Conservation (phyloP, 2,113 vertebrate genomes). For the Meriones unguiculatus region DNA sequence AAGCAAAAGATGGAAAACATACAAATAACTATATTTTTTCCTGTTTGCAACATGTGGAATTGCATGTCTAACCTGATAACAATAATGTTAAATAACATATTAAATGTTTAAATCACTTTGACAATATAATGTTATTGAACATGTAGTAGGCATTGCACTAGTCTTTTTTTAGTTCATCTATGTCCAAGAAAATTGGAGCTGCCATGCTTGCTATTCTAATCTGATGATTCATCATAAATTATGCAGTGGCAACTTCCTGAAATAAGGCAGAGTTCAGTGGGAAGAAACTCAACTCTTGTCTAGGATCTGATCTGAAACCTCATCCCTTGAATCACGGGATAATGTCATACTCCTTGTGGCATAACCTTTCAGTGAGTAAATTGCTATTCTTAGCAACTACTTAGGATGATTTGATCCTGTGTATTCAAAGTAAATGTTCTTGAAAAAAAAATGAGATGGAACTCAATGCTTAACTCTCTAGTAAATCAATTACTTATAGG, state of each 20-base stretch:
- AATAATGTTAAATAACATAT: background rate
- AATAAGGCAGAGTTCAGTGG: conserved; percentile 62
- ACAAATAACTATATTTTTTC: background rate
- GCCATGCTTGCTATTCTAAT: conserved; percentile 46
- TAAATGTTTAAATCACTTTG: background rate
- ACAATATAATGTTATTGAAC: background rate
- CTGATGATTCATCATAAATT: conserved; percentile 38
- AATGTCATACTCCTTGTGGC: conserved; percentile 44
- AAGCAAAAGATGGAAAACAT: background rate
- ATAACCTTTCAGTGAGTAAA: conserved; percentile 59
- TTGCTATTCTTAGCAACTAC: conserved; percentile 60
- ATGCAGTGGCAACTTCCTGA: conserved; percentile 31
- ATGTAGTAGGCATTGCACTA: background rate
- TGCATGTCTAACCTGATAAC: background rate
- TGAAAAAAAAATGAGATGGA: background rate
- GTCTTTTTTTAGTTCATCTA: background rate
- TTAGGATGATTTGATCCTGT: conserved; percentile 39
- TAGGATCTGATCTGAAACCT: conserved; percentile 55
- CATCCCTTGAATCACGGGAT: conserved; percentile 38
- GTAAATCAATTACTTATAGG: background rate
- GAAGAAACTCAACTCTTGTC: conserved; percentile 59
- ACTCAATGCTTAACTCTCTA: background rate
- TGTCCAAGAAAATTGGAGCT: conserved; percentile 35
- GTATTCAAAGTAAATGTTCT: conserved; percentile 45
- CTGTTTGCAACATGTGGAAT: background rate